Evolutionary conservation across 2,888 invertebrate species (phyloP).

Genomic region (Theristus sp.): DNA sequence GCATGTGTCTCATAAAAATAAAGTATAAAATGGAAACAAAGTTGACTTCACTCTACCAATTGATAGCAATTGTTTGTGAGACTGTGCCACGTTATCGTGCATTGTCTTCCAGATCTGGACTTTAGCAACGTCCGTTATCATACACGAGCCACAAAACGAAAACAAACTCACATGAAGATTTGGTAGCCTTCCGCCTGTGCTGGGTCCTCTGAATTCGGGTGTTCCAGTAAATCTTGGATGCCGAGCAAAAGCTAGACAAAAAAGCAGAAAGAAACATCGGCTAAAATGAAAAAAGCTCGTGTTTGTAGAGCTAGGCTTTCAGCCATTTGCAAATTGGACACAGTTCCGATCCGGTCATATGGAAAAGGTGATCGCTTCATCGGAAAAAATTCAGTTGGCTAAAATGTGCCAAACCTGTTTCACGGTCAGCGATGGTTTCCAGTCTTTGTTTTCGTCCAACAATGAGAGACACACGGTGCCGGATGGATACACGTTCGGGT

Average conservation of each 20-base stretch:
- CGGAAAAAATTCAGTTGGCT: neutral
- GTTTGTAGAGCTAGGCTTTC: no score
- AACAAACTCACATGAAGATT: constrained; percentile 56
- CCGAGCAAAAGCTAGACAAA: constrained; percentile 51
- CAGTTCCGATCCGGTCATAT: no score
- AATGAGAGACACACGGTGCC: constrained; percentile 86
- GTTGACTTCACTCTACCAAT: no score
- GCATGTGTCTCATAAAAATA: no score
- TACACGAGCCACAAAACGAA: neutral
- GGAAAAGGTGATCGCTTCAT: no score
- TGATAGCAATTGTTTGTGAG: no score
- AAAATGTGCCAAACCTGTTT: constrained; percentile 50
- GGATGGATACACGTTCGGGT: constrained; percentile 91
- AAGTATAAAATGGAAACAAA: no score
- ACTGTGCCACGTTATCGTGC: no score
- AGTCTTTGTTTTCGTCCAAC: constrained; percentile 92
- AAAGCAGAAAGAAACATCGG: neutral
- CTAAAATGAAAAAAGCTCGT: neutral
- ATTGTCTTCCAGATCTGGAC: no score
- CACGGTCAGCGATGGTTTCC: constrained; percentile 94
- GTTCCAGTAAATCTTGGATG: constrained; percentile 74
- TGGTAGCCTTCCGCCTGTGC: constrained; percentile 98
- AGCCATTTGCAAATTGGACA: no score
- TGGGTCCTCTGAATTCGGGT: constrained; percentile 94
- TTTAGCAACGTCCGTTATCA: no score